A percentile compares a stretch with the other conserved stretches of the same genome.
phyloP scores from a whole-genome alignment of 2,113 vertebrate genomes.

The Fukomys damarensis region DNA sequence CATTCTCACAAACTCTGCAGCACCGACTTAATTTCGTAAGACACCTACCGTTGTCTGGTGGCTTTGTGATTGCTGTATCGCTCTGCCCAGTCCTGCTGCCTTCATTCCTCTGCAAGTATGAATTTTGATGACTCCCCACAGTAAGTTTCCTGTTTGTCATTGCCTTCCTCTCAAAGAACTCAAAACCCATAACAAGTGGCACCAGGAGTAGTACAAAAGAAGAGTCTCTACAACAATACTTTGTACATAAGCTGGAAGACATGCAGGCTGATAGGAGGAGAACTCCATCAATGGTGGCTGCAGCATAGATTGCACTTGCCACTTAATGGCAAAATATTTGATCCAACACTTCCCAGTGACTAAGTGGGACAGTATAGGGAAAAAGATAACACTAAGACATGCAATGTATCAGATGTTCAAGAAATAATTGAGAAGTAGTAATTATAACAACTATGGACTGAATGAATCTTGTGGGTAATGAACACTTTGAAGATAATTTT shows the following conservation, averaged over 20 bases:
- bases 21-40: background rate
- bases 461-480: background rate
- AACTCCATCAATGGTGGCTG: background rate
- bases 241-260: background rate
- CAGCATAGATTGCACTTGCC: no score
- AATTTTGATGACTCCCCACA: background rate
- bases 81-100: background rate
- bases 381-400: background rate
- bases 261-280: background rate
- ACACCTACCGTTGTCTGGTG: background rate
- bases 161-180: background rate
- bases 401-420: background rate
- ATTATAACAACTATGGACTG: background rate
- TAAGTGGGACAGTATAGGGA: background rate
- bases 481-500: background rate
- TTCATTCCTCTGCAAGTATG: background rate
- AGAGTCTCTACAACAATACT: background rate
- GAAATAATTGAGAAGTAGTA: background rate
- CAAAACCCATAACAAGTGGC: background rate
- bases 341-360: background rate
- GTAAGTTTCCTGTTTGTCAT: background rate
- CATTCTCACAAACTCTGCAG: background rate
- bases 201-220: background rate
- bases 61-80: background rate
- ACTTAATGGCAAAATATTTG: no score